Percentiles rank a stretch among this genome's conserved stretches.
phyloP scores from a whole-genome alignment of 2,113 vertebrate genomes.

The Phalacrocorax aristotelis region DNA sequence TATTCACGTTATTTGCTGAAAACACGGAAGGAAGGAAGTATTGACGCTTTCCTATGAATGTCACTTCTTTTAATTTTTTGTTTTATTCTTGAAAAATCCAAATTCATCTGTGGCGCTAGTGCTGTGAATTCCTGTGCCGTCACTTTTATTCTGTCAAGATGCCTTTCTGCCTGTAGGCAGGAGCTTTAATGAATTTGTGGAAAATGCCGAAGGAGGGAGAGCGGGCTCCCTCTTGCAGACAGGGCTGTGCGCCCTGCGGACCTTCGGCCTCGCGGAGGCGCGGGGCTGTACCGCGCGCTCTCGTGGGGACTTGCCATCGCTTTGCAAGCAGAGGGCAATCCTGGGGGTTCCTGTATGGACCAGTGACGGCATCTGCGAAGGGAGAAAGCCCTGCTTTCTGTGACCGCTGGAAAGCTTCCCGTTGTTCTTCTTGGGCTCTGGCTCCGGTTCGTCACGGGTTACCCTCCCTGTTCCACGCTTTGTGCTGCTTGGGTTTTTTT shows the following conservation, averaged over 20 bases:
- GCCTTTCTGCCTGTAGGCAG: not conserved
- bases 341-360: not conserved
- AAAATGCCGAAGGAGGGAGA: not conserved
- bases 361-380: not conserved
- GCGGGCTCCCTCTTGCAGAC: not conserved
- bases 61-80: not conserved
- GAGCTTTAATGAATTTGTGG: not conserved
- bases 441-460: not conserved
- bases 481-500: not conserved
- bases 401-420: not conserved
- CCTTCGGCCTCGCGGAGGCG: fast-evolving
- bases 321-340: not conserved
- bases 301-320: not conserved
- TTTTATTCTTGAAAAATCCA: not conserved
- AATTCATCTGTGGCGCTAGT: not conserved
- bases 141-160: not conserved
- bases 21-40: not conserved
- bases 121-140: not conserved
- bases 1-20: not conserved
- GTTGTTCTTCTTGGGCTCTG: not conserved
- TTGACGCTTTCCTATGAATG: not conserved
- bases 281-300: no score
- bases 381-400: not conserved
- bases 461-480: not conserved
- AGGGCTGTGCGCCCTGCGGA: fast-evolving